A percentile compares a stretch with the other conserved stretches of the same genome.
Conservation (phyloP, 2,797 vertebrate genomes). For the Nyctalus aviator region DNA sequence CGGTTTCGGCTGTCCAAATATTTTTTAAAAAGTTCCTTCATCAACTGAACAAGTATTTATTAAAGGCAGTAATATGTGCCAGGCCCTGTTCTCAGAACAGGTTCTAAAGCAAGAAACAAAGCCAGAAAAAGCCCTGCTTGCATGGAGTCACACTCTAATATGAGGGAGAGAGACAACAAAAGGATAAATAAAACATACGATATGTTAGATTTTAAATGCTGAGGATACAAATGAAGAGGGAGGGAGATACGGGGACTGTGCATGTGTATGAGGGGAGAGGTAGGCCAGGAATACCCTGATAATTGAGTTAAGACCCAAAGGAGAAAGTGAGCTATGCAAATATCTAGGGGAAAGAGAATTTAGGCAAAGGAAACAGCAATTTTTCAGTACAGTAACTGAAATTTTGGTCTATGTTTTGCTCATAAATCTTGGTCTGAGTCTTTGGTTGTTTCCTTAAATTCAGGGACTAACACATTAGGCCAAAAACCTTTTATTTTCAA, state of each 20-base stretch:
- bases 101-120: not conserved
- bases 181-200: not conserved
- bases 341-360: not conserved
- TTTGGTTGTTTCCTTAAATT: constrained; percentile 61
- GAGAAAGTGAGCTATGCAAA: not conserved
- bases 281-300: not conserved
- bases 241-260: not conserved
- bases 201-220: not conserved
- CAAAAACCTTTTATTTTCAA: constrained; percentile 62
- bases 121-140: not conserved
- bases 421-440: constrained; percentile 29
- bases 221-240: not conserved
- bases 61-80: not conserved
- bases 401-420: not conserved
- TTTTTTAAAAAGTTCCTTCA: not conserved
- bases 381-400: not conserved
- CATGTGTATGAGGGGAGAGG: not conserved
- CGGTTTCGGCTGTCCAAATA: no score
- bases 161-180: not conserved
- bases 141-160: not conserved
- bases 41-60: not conserved
- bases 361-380: not conserved
- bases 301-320: not conserved
- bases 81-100: not conserved
- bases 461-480: constrained; percentile 21